Base-by-base conservation (phyloP, 1,140 invertebrate species). In the Magallana gigas region DNA sequence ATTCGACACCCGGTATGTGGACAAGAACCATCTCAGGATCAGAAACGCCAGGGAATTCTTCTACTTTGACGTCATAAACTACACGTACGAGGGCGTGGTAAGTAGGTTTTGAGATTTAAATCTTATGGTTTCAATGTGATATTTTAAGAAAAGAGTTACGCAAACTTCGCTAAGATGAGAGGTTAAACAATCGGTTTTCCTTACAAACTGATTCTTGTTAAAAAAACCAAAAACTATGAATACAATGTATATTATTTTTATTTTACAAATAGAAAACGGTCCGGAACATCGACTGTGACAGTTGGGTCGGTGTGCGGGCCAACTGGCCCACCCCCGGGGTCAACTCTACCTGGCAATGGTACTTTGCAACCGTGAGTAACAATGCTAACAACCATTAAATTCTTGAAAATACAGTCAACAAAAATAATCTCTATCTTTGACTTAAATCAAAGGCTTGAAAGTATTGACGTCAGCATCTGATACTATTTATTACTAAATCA, bases 281-380 rank as follows among this genome's bases (percentile, higher is more conserved):
- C 80, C 88, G 91, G 9, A 85, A 87, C 18, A 88, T 93, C 14
- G 90, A 92, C 84, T 91, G 92, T 88, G 90, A 92, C 83, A 89
- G 90, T 4, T 92, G 92, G 92, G 85, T 91, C 0, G 90, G 86
- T 8, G 23, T 84, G 9, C 71, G 91, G 11, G 36, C 85, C 2
- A 90, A 92, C 62, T 92, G 87, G 83, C 92, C 92, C 0, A 36
- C 88, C 11, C 81, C 85, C 29, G 88, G 88, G 12, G 68, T 81
- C 18, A 90, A 89, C 23, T 91, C 91, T 8, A 91, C 89, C 12
- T 92, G 91, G 91, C 90, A 91, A 62, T 93, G 92, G 92, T 91
- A 91, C 60, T 93, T 92, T 62, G 91, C 91, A 59, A 89, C 88
- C 29, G 92, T 93, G 85, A 84, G 90, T 88, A 87, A 48, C 36